Evolutionary conservation across 2,888 invertebrate genomes (phyloP).

Genomic region (Scaeva pyrastri): DNA sequence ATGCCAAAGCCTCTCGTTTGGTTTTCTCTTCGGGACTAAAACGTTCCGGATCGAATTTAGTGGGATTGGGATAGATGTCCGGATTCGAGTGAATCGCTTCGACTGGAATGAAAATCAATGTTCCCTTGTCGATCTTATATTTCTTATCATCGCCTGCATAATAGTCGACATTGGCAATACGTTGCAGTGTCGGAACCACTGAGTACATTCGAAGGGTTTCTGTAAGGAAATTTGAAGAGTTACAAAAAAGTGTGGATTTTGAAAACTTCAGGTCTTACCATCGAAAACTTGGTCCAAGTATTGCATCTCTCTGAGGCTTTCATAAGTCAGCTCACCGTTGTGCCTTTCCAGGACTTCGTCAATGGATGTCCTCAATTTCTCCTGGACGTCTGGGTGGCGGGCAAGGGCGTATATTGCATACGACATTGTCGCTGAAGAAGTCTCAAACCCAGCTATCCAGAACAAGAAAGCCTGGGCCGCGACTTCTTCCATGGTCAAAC

Average conservation of each 20-base stretch:
- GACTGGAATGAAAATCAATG: constrained; percentile 78
- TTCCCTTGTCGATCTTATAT: constrained; percentile 84
- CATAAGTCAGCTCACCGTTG: constrained; percentile 83
- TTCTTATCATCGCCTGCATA: constrained; percentile 83
- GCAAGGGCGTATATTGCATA: constrained; percentile 85
- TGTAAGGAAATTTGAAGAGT: constrained; percentile 71
- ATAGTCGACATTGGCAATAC: constrained; percentile 84
- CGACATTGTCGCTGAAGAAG: constrained; percentile 84
- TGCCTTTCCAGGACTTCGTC: constrained; percentile 80
- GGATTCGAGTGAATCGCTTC: constrained; percentile 86
- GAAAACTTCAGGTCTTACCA: constrained; percentile 80
- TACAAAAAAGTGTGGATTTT: not conserved
- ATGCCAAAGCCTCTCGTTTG: constrained; percentile 82
- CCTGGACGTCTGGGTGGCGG: constrained; percentile 84
- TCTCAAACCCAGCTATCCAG: constrained; percentile 86
- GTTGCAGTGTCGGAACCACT: constrained; percentile 85
- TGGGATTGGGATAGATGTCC: constrained; percentile 85
- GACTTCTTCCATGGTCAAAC: constrained; percentile 84
- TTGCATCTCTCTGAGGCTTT: constrained; percentile 83
- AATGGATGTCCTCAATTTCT: constrained; percentile 83
- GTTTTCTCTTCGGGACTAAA: constrained; percentile 85
- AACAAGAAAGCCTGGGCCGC: constrained; percentile 86
- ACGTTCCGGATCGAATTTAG: constrained; percentile 86
- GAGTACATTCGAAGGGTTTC: constrained; percentile 87
- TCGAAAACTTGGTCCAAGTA: constrained; percentile 84